These are phyloP conservation scores for Eulithis testata DNA, from an alignment of 2,888 invertebrate species.

Conservation along the genomic window DNA sequence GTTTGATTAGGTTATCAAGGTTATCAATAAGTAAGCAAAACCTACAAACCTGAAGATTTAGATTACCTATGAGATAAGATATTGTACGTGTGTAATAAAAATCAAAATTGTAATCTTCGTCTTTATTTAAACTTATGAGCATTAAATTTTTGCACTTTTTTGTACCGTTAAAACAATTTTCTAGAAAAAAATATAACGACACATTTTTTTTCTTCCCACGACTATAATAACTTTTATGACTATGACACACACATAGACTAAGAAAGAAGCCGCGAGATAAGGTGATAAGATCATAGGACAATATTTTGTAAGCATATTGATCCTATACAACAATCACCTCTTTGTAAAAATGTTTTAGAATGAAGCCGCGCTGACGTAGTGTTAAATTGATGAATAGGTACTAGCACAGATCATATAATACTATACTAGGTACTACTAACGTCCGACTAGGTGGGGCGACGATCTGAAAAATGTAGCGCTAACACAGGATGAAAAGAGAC, in stretches of 20 bases:
- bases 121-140: constrained; percentile 13
- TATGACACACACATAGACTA: constrained; percentile 1
- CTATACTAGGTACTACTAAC: too few relatives aligned
- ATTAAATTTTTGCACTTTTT: background rate
- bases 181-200: too few relatives aligned
- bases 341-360: constrained; percentile 3
- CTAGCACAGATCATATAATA: too few relatives aligned
- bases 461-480: too few relatives aligned
- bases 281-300: constrained; percentile 6
- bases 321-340: constrained; percentile 22
- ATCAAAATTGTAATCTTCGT: constrained; percentile 50
- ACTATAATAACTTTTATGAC: constrained; percentile 3
- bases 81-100: constrained; percentile 47
- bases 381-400: too few relatives aligned
- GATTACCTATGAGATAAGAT: constrained; percentile 42
- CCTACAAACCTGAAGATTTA: constrained; percentile 44
- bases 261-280: constrained; percentile 25
- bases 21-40: constrained; percentile 25
- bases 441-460: too few relatives aligned
- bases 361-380: background rate
- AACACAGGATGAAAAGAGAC: too few relatives aligned
- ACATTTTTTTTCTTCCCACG: constrained; percentile 20
- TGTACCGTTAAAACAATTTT: too few relatives aligned
- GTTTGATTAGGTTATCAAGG: constrained; percentile 21
- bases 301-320: constrained; percentile 31